A percentile compares a stretch with the other conserved stretches of the same genome.
Evolutionary conservation across 2,113 vertebrate species (phyloP).

Genomic region (Chroicocephalus ridibundus): DNA sequence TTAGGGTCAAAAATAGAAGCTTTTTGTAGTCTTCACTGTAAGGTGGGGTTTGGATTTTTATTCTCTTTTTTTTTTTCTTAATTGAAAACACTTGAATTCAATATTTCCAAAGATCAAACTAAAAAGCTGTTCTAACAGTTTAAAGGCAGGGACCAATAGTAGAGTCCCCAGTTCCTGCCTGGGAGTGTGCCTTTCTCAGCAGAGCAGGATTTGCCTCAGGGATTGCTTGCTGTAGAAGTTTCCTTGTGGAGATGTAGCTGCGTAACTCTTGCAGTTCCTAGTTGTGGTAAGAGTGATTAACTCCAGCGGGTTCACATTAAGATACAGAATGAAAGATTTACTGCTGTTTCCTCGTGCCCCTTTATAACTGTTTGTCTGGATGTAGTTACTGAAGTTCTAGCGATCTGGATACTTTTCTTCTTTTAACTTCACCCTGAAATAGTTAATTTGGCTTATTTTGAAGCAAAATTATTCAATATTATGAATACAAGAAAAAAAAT

Average conservation of each 20-base stretch:
- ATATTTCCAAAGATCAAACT: not conserved
- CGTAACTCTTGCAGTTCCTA: too few relatives aligned
- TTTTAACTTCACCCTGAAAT: not conserved
- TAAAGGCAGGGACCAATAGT: not conserved
- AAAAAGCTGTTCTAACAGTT: not conserved
- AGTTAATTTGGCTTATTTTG: not conserved
- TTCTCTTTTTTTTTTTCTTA: not conserved
- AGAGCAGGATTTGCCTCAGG: not conserved
- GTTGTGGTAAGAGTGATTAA: not conserved
- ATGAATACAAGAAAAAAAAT: not conserved
- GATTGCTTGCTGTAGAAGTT: not conserved
- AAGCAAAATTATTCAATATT: not conserved
- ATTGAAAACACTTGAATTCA: not conserved
- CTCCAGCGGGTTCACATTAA: not conserved
- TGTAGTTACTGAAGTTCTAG: not conserved
- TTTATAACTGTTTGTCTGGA: not conserved
- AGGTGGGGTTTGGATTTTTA: not conserved
- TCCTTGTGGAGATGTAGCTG: not conserved
- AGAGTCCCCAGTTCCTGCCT: not conserved
- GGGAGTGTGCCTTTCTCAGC: not conserved
- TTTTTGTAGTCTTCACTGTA: not conserved
- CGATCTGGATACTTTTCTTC: not conserved
- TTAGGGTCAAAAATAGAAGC: not conserved
- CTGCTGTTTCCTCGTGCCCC: not conserved
- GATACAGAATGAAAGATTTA: not conserved